A percentile compares a stretch with the other conserved stretches of the same genome.
Conservation (phyloP, 2,888 invertebrate species). For the Phortica okadai region DNA sequence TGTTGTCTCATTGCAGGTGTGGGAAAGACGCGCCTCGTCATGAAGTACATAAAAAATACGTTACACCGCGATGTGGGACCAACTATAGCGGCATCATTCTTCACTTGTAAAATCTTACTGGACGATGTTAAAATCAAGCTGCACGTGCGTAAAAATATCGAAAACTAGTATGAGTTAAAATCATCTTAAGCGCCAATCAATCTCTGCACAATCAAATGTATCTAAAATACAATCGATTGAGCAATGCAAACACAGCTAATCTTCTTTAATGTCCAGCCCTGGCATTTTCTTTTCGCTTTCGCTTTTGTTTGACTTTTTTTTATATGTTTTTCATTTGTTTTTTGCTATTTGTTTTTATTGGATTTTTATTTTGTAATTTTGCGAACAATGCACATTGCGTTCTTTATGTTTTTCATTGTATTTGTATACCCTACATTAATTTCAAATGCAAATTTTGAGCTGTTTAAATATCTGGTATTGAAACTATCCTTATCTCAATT, state of each 20-base stretch:
- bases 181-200: no score
- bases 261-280: slow-evolving; percentile 46
- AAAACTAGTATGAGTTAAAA: not conserved
- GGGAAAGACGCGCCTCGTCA: slow-evolving; percentile 91
- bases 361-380: slow-evolving; percentile 61
- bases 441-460: no score
- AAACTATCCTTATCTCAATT: no score
- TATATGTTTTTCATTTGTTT: not conserved
- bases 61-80: slow-evolving; percentile 86
- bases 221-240: not conserved
- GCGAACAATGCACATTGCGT: slow-evolving; percentile 61
- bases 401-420: slow-evolving; percentile 1
- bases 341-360: slow-evolving; percentile 45
- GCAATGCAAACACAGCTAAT: slow-evolving; percentile 47
- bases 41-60: slow-evolving; percentile 87
- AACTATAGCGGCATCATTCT: slow-evolving; percentile 93
- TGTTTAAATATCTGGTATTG: no score
- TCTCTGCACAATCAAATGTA: not conserved
- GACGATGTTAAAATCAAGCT: slow-evolving; percentile 84
- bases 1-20: slow-evolving; percentile 82
- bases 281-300: slow-evolving; percentile 36
- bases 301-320: slow-evolving; percentile 39
- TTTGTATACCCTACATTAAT: no score
- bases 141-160: slow-evolving; percentile 79
- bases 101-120: slow-evolving; percentile 88